Evolutionary conservation across 2,113 vertebrate genomes (phyloP), one percentile per base, ranked within the genome.

Genomic region (Sula dactylatra): DNA sequence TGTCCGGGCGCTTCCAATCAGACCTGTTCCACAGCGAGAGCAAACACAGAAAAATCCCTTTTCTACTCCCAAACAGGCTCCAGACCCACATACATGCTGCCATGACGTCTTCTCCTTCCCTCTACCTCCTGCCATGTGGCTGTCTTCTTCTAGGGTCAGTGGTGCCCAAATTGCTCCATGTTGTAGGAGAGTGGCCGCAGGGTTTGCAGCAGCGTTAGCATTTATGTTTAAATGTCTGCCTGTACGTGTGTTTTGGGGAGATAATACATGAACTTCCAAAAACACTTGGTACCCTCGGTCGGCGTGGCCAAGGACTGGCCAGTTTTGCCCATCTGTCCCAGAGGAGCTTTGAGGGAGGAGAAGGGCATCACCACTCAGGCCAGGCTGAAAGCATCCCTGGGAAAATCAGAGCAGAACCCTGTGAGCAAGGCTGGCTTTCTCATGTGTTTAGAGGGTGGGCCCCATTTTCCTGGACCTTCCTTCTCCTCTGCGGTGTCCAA

Each of bases 361-460:
- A 45, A 54, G 72, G 38, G 25, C 7, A 13, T 80, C 72, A 16
- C 54, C 34, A 32, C 38, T 34, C 36, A 26, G 42, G 10, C 6
- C 0, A 3, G 36, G 52, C 70, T 36, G 29, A 66, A 42, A 61
- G 34, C 59, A 47, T 21, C 65, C 45, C 29, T 40, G 52, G 66
- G 54, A 66, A 36, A 40, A 55, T 10, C 59, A 19, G 72, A 40
- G 32, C 3, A 20, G 36, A 54, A 21, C 32, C 42, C 34, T 2
- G 8, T 22, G 72, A 81, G 56, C 76, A 79, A 16, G 16, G 13
- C 59, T 58, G 83, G 15, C 31, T 66, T 83, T 34, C 29, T 36
- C 0, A 0, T 21, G 24, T 2, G 6, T 64, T 40, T 25, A 16
- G 31, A 25, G 38, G 10, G 14, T 11, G 17, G n/a, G 13, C 15